A percentile compares a stretch with the other conserved stretches of the same genome.
These are phyloP conservation scores for Cyanoramphus novaezelandiae DNA, from an alignment of 2,113 vertebrate species.

Conservation along the genomic window DNA sequence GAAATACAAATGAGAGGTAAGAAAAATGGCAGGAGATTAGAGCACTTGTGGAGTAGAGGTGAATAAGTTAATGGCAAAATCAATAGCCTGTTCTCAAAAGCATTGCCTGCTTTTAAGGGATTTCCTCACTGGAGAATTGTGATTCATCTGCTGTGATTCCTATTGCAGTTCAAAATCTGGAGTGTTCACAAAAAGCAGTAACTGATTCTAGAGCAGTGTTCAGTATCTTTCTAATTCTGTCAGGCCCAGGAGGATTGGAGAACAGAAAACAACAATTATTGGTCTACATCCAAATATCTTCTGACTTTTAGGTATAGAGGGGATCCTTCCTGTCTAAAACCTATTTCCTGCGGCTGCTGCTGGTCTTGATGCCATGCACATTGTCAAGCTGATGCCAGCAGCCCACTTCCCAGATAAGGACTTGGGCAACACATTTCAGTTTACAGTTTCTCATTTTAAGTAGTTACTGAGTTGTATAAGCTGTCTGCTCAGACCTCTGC, in stretches of 20 bases:
- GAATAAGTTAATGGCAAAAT: not conserved
- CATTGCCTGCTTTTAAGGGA: not conserved
- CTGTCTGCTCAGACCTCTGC: not conserved
- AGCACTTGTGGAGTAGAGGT: not conserved
- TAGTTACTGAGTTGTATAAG: not conserved
- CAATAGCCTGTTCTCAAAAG: not conserved
- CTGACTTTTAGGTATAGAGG: not conserved
- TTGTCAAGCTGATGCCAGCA: not conserved
- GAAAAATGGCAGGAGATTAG: not conserved
- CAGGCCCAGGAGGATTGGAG: not conserved
- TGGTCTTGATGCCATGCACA: not conserved
- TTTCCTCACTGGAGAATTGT: not conserved
- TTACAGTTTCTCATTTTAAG: not conserved
- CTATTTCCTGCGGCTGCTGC: not conserved
- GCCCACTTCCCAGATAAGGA: not conserved
- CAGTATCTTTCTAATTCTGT: not conserved
- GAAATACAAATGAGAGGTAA: conserved; percentile 91
- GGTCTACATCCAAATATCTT: not conserved
- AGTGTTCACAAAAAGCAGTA: not conserved
- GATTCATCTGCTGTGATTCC: not conserved
- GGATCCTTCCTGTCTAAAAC: not conserved
- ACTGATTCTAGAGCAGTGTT: not conserved
- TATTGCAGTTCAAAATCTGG: not conserved
- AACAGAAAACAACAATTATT: not conserved
- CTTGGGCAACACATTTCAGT: not conserved